Base-by-base conservation (phyloP, 92 coral and sea anemone species). In the Montipora capitata region DNA sequence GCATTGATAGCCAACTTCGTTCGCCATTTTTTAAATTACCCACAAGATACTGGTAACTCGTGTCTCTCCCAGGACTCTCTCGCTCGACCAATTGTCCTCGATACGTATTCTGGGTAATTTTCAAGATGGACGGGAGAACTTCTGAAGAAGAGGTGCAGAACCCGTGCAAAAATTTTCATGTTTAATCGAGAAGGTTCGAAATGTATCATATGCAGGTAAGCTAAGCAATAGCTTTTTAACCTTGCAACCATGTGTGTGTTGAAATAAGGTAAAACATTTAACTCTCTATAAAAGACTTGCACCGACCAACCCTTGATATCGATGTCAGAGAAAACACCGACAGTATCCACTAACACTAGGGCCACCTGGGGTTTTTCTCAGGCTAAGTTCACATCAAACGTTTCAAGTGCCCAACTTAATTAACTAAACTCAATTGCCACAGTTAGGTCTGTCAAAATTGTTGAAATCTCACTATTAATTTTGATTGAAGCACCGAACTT, bases 171-270 rank as follows among this genome's bases (percentile, higher is more conserved):
- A n/a, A n/a, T n/a, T n/a, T n/a, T n/a, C n/a, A n/a, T n/a, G n/a
- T n/a, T n/a, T n/a, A n/a, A n/a, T n/a, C n/a, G n/a, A n/a, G n/a
- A n/a, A n/a, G n/a, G n/a, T n/a, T n/a, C n/a, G n/a, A n/a, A n/a
- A n/a, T n/a, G n/a, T n/a, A n/a, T n/a, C n/a, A n/a, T n/a, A n/a
- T n/a, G n/a, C n/a, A n/a, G n/a, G 77, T 72, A 72, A 72, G 56
- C 77, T 72, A 72, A 72, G 77, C 77, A 35, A 67, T 35, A 67
- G 72, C 77, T 40, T 72, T 72, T 72, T n/a, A 67, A 72, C 77
- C 57, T 72, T 72, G 62, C 16, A 43, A 42, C 67, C 67, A 27
- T 12, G 58, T 72, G 45, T 72, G 78, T 72, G 57, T 72, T 72
- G 76, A 71, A 71, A 71, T 44, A 44, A 72, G 27, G 78, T 72